A percentile compares a stretch with the other conserved stretches of the same genome.
Evolutionary conservation across 92 coral and sea anemone genomes (phyloP).

Genomic region (Epizoanthus illoricatus): DNA sequence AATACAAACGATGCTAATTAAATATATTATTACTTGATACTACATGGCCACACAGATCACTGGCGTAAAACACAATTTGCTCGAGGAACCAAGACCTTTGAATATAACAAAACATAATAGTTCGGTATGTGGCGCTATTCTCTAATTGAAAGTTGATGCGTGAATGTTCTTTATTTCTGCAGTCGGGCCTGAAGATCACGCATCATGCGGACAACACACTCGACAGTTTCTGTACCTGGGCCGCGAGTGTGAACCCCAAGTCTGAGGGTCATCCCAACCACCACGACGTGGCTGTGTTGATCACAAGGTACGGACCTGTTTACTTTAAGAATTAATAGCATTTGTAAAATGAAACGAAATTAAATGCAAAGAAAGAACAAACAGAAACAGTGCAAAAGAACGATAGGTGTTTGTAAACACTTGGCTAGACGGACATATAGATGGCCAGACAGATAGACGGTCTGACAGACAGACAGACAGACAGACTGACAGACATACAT

Average conservation of each 20-base stretch:
- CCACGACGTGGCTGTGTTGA: conserved; percentile 84
- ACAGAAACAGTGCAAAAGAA: background rate
- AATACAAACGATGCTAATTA: too few relatives aligned
- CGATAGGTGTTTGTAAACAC: background rate
- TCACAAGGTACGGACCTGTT: conserved; percentile 67
- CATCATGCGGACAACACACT: conserved; percentile 92
- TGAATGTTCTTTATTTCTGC: background rate
- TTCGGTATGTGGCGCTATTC: too few relatives aligned
- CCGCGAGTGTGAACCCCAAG: conserved; percentile 71
- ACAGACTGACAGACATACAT: too few relatives aligned
- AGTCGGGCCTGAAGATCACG: conserved; percentile 73
- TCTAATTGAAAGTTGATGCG: background rate
- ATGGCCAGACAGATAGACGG: background rate
- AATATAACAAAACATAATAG: too few relatives aligned
- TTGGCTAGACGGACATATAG: background rate
- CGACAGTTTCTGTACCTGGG: conserved; percentile 84
- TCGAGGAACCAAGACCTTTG: too few relatives aligned
- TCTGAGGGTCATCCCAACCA: conserved; percentile 91
- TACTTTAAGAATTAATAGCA: too few relatives aligned
- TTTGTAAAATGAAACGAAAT: background rate
- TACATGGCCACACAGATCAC: too few relatives aligned
- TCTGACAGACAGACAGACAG: too few relatives aligned
- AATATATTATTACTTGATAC: too few relatives aligned
- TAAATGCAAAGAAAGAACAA: too few relatives aligned
- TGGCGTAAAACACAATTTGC: too few relatives aligned